A percentile compares a stretch with the other conserved stretches of the same genome.
phyloP scores from a whole-genome alignment of 2,888 invertebrate species.

The Orgyia antiqua region DNA sequence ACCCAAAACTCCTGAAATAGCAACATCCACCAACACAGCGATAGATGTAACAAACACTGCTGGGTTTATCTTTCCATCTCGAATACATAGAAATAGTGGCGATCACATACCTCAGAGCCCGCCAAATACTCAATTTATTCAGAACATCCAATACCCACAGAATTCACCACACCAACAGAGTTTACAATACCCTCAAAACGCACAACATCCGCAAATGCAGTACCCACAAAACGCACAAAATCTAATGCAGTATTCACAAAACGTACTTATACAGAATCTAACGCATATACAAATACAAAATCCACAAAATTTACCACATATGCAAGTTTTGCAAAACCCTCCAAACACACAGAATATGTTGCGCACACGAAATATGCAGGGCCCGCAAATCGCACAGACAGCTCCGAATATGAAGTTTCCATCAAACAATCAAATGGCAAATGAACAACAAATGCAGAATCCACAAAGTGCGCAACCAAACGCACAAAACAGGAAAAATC shows the following conservation, averaged over 20 bases:
- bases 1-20: background rate
- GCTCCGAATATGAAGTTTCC: no score
- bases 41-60: no score
- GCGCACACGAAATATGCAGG: background rate
- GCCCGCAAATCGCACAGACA: background rate
- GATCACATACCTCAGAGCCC: background rate
- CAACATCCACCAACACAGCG: no score
- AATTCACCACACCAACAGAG: background rate
- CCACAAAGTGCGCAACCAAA: background rate
- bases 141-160: background rate
- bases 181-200: background rate
- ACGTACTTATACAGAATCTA: no score
- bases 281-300: no score
- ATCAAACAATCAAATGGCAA: no score
- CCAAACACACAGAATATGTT: background rate
- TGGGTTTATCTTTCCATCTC: background rate
- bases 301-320: background rate
- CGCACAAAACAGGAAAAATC: background rate
- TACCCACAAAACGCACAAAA: constrained; percentile 1
- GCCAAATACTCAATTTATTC: background rate
- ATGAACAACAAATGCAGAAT: no score
- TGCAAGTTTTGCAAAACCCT: background rate
- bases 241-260: no score
- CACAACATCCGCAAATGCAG: background rate
- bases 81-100: background rate